A percentile compares a stretch with the other conserved stretches of the same genome.
Evolutionary conservation across 2,888 invertebrate species (phyloP).

Genomic region (Brachypalpus laphriformis): DNA sequence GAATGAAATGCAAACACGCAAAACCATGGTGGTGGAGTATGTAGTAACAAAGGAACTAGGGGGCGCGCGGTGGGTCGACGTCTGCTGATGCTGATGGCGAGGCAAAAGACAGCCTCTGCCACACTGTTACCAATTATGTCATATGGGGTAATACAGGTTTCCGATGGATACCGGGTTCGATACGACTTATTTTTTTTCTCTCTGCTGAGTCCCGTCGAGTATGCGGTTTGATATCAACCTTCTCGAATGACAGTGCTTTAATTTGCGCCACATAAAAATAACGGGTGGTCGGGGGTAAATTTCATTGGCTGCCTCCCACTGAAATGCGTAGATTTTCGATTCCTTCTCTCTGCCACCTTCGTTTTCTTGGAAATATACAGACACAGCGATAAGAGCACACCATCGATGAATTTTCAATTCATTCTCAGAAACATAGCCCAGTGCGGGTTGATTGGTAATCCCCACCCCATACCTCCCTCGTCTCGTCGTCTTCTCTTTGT

Average conservation of each 20-base stretch:
- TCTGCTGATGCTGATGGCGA: conserved; percentile 8
- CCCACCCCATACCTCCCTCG: background rate
- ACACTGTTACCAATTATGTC: conserved; percentile 66
- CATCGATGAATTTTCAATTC: conserved; percentile 63
- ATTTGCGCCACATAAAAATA: conserved; percentile 46
- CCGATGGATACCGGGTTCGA: conserved; percentile 56
- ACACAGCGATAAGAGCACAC: background rate
- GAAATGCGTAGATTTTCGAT: conserved; percentile 25
- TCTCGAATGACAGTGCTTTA: conserved; percentile 62
- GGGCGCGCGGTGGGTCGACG: background rate
- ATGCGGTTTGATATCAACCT: conserved; percentile 64
- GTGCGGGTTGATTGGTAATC: conserved; percentile 38
- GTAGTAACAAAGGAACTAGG: conserved; percentile 49
- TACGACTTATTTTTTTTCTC: conserved; percentile 15
- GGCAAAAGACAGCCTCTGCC: conserved; percentile 38
- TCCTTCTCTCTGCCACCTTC: background rate
- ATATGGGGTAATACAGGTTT: conserved; percentile 67
- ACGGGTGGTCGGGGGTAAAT: conserved; percentile 21
- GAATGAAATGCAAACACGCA: conserved; percentile 73
- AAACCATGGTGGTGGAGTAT: conserved; percentile 46
- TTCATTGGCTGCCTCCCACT: conserved; percentile 59
- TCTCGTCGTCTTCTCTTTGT: conserved; percentile 36
- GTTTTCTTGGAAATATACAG: background rate
- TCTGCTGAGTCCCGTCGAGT: conserved; percentile 9
- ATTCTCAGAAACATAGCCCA: conserved; percentile 32